phyloP scores from a whole-genome alignment of 1,140 invertebrate genomes.

The honey bee (Apis mellifera) region DNA sequence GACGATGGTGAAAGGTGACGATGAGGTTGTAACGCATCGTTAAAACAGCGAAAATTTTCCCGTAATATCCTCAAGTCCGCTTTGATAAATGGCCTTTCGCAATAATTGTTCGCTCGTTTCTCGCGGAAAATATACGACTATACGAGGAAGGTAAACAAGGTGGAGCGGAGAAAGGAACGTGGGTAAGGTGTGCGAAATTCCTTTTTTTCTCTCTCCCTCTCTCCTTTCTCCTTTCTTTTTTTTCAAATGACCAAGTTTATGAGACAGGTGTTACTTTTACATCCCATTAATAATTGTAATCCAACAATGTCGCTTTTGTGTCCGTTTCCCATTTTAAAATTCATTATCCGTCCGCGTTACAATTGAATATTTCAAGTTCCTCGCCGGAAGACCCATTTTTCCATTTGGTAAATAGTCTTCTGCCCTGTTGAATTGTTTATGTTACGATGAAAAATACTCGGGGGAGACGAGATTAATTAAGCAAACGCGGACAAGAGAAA shows the following conservation, averaged over 20 bases:
- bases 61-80: neutral
- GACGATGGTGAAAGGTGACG: too few species aligned
- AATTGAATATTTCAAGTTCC: neutral
- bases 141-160: conserved; percentile 1
- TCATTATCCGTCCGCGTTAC: neutral
- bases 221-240: too few species aligned
- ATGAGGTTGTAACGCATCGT: neutral
- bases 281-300: neutral
- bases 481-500: neutral
- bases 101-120: conserved; percentile 25
- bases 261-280: conserved; percentile 22
- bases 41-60: neutral
- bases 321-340: neutral
- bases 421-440: neutral
- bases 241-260: conserved; percentile 26
- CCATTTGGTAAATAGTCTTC: neutral
- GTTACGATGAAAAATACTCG: neutral
- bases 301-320: neutral
- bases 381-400: neutral
- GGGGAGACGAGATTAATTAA: neutral
- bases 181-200: neutral
- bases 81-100: conserved; percentile 34
- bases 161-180: neutral
- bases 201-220: too few species aligned
- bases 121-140: conserved; percentile 15